Evolutionary conservation across 2,113 vertebrate genomes (phyloP).

Genomic region (Neodon shergylaensis): DNA sequence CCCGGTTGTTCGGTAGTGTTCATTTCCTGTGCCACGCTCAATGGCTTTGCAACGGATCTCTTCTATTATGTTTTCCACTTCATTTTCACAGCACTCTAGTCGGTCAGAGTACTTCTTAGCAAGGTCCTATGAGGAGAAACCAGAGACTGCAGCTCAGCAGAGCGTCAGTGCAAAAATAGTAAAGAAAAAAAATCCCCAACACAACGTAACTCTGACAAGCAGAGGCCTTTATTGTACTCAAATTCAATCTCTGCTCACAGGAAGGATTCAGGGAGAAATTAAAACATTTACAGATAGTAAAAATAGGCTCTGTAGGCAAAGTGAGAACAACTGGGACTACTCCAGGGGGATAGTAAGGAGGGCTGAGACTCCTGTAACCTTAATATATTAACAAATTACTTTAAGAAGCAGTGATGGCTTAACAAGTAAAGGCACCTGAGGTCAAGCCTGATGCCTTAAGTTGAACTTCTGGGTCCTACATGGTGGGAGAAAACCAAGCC

Average conservation of each 20-base stretch:
- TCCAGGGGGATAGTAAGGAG: neutral
- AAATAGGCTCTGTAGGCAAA: neutral
- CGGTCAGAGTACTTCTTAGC: constrained; percentile 88
- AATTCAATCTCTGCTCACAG: neutral
- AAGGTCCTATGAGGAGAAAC: constrained; percentile 87
- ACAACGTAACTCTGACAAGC: neutral
- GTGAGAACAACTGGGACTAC: neutral
- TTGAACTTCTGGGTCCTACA: neutral
- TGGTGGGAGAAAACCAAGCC: neutral
- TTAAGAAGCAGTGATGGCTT: neutral
- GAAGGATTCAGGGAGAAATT: neutral
- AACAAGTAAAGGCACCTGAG: neutral
- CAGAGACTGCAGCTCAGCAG: neutral
- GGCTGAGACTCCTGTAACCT: neutral
- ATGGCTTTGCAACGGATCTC: constrained; percentile 90
- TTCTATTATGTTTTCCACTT: constrained; percentile 90
- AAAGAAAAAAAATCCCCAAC: neutral
- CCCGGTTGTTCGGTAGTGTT: constrained; percentile 89
- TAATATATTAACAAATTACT: neutral
- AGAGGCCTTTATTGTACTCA: rapidly evolving
- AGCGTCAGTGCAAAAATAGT: neutral
- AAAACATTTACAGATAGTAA: neutral
- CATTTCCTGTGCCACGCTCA: constrained; percentile 90
- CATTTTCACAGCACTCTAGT: constrained; percentile 83
- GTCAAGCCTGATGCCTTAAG: neutral